Evolutionary conservation across 2,797 vertebrate species (phyloP).

Genomic region (Nyctibius grandis): DNA sequence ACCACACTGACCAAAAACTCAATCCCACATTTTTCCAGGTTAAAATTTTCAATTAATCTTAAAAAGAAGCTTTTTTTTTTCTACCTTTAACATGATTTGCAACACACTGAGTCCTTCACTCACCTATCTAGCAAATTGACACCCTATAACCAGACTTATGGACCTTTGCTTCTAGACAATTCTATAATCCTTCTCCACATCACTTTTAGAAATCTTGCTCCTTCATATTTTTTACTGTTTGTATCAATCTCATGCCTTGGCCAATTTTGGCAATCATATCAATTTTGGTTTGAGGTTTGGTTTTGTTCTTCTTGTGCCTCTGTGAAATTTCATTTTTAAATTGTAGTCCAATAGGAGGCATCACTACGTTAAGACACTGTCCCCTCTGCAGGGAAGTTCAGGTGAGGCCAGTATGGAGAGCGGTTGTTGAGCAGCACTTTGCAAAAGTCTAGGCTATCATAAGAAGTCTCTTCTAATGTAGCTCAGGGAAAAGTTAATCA

Average conservation of each 20-base stretch:
- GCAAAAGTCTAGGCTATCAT: rapidly evolving
- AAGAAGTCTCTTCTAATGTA: background rate
- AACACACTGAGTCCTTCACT: background rate
- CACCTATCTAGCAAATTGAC: background rate
- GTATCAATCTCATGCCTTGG: no score
- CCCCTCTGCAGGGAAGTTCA: rapidly evolving
- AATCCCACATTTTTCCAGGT: background rate
- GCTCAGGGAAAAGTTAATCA: background rate
- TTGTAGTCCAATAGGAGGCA: rapidly evolving
- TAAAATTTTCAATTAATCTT: background rate
- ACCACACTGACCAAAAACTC: background rate
- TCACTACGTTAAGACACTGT: rapidly evolving
- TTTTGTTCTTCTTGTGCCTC: background rate
- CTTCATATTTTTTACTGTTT: background rate
- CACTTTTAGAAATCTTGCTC: background rate
- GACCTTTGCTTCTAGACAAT: background rate
- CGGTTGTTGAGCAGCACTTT: background rate
- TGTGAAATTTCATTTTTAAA: background rate
- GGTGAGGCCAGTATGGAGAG: background rate
- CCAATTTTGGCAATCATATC: rapidly evolving
- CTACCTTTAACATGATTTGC: background rate
- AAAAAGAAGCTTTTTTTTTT: background rate
- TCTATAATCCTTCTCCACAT: background rate
- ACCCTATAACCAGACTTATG: rapidly evolving
- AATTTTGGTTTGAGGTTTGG: background rate